These are phyloP conservation scores for Andrena flavipes DNA, from an alignment of 2,888 invertebrate species.

Conservation along the genomic window DNA sequence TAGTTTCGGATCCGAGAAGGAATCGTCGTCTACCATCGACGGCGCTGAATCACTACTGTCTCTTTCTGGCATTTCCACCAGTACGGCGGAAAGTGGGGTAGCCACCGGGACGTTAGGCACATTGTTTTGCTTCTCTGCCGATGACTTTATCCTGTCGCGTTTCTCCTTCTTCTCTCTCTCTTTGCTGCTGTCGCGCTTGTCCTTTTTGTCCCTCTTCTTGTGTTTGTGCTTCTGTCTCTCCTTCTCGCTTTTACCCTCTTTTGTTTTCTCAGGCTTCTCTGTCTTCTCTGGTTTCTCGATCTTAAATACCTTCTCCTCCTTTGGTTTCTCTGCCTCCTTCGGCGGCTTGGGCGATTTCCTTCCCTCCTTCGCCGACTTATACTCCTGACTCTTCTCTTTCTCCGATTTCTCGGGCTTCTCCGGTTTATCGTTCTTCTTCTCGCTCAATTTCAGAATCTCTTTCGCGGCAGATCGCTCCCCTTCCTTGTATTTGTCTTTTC, in stretches of 20 bases:
- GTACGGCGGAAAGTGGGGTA: conserved; percentile 84
- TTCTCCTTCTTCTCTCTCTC: conserved; percentile 86
- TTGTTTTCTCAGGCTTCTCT: conserved; percentile 80
- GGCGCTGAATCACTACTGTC: conserved; percentile 81
- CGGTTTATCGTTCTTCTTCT: conserved; percentile 87
- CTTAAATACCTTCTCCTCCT: conserved; percentile 73
- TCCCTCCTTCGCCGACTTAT: conserved; percentile 83
- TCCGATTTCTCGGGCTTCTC: conserved; percentile 89
- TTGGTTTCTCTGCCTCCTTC: conserved; percentile 81
- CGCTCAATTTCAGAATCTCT: conserved; percentile 83
- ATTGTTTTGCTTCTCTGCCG: conserved; percentile 76
- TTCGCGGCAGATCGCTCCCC: conserved; percentile 86
- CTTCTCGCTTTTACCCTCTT: conserved; percentile 80
- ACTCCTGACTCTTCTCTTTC: conserved; percentile 86
- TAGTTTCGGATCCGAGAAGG: conserved; percentile 70
- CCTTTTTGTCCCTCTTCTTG: conserved; percentile 87
- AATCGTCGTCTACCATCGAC: conserved; percentile 78
- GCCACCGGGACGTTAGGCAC: conserved; percentile 80
- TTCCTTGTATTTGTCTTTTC: conserved; percentile 85
- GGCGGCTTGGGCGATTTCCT: conserved; percentile 79
- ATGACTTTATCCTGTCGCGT: conserved; percentile 81
- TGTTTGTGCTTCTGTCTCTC: conserved; percentile 86
- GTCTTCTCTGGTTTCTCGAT: conserved; percentile 76
- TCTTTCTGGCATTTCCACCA: conserved; percentile 76
- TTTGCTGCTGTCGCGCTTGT: conserved; percentile 88